phyloP scores from a whole-genome alignment of 2,888 invertebrate genomes.

The Atrina japonica region DNA sequence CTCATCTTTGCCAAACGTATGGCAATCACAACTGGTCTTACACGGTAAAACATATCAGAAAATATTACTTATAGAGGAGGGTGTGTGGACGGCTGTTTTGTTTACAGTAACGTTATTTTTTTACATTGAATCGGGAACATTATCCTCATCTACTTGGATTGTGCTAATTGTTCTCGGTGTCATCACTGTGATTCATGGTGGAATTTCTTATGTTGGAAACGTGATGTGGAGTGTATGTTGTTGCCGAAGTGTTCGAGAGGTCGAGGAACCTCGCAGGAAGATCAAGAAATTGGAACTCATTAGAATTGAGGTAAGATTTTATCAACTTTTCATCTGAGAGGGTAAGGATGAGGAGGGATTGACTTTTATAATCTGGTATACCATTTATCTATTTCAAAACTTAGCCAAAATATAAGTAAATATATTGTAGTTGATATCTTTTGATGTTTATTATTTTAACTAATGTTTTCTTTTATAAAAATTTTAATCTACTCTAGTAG shows the following conservation, averaged over 20 bases:
- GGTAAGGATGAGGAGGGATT: too few relatives aligned
- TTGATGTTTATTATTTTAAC: too few relatives aligned
- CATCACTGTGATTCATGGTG: constrained; percentile 56
- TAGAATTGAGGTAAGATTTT: constrained; percentile 63
- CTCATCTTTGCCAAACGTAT: constrained; percentile 68
- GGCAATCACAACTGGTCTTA: constrained; percentile 66
- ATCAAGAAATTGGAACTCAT: constrained; percentile 73
- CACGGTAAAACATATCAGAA: constrained; percentile 62
- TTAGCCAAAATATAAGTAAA: too few relatives aligned
- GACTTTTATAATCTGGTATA: too few relatives aligned
- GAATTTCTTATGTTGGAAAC: constrained; percentile 60
- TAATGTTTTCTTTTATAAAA: too few relatives aligned
- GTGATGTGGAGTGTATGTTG: constrained; percentile 67
- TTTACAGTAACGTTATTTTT: constrained; percentile 56
- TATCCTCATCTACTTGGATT: constrained; percentile 57
- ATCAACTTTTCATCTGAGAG: background rate
- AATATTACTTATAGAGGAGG: constrained; percentile 57
- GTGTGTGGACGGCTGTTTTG: constrained; percentile 46
- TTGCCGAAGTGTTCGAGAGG: constrained; percentile 52
- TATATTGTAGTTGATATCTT: too few relatives aligned
- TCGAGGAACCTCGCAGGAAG: constrained; percentile 68
- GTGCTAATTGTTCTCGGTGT: constrained; percentile 56
- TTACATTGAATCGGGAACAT: constrained; percentile 54
- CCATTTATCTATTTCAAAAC: too few relatives aligned
- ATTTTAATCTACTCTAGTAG: too few relatives aligned